Conservation (phyloP, 2,888 invertebrate species). For the Pyrocoelia pectoralis region DNA sequence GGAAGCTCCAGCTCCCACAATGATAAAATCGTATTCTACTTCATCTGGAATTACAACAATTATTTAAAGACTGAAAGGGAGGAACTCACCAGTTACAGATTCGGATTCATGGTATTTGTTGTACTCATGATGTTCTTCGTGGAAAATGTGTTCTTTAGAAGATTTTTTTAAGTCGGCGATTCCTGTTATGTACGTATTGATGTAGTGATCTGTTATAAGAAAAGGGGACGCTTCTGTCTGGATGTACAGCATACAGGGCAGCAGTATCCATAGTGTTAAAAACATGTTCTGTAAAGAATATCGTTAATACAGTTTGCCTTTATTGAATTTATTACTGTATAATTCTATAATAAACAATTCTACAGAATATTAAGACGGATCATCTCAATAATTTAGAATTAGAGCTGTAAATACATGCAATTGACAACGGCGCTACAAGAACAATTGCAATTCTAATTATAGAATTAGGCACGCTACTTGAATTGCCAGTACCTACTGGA, state of each 20-base stretch:
- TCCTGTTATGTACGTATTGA: slow-evolving; percentile 49
- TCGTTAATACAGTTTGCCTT: too few relatives aligned
- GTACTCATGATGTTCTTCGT: slow-evolving; percentile 43
- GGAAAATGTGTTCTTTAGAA: slow-evolving; percentile 35
- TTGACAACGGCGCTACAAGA: too few relatives aligned
- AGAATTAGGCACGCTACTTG: too few relatives aligned
- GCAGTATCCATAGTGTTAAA: neutral
- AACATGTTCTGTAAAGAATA: neutral
- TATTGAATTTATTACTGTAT: too few relatives aligned
- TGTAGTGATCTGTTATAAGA: slow-evolving; percentile 50
- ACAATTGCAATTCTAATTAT: too few relatives aligned
- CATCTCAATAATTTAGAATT: too few relatives aligned
- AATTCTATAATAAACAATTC: too few relatives aligned
- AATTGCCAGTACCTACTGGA: too few relatives aligned
- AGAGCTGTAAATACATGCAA: too few relatives aligned
- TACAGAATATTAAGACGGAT: too few relatives aligned
- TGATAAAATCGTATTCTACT: slow-evolving; percentile 58
- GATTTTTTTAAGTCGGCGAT: slow-evolving; percentile 46
- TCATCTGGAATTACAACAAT: slow-evolving; percentile 46
- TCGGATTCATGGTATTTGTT: slow-evolving; percentile 44
- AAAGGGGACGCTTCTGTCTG: slow-evolving; percentile 46
- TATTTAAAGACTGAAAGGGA: neutral
- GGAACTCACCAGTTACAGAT: slow-evolving; percentile 42
- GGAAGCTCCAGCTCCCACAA: slow-evolving; percentile 60
- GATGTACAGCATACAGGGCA: neutral